These are phyloP conservation scores for Epinotia ramella DNA, from an alignment of 2,888 invertebrate genomes.

Conservation along the genomic window DNA sequence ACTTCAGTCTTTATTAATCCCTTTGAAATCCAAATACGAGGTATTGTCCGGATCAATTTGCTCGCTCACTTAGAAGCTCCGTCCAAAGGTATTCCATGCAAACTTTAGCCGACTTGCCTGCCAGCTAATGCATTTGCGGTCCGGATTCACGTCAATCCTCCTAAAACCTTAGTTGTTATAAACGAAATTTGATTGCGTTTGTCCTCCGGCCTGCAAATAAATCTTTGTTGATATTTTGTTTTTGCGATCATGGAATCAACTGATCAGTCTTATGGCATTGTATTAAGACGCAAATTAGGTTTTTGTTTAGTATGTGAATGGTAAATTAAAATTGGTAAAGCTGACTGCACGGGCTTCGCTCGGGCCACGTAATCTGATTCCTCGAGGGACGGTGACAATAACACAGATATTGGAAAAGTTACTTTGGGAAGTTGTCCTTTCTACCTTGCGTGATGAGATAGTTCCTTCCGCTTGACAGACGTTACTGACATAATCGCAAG, in stretches of 20 bases:
- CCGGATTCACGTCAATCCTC: not conserved
- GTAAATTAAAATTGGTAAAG: slow-evolving; percentile 11
- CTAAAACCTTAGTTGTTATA: slow-evolving; percentile 20
- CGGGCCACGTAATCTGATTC: slow-evolving; percentile 45
- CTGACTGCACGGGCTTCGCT: slow-evolving; percentile 39
- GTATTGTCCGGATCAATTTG: slow-evolving; percentile 40
- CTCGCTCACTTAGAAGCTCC: slow-evolving; percentile 45
- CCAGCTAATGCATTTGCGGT: slow-evolving; percentile 23
- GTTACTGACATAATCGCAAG: slow-evolving; percentile 29
- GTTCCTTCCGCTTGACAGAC: slow-evolving; percentile 39
- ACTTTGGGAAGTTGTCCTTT: slow-evolving; percentile 43
- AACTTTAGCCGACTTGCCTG: slow-evolving; percentile 44
- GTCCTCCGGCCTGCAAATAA: slow-evolving; percentile 26
- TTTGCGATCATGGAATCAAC: not conserved
- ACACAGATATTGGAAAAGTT: slow-evolving; percentile 47
- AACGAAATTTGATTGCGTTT: slow-evolving; percentile 27
- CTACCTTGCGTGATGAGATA: slow-evolving; percentile 40
- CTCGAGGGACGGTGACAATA: slow-evolving; percentile 45
- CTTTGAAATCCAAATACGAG: slow-evolving; percentile 32
- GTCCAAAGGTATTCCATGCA: slow-evolving; percentile 45
- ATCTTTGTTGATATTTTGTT: slow-evolving; percentile 28
- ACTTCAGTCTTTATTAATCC: slow-evolving; percentile 34
- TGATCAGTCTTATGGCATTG: not conserved
- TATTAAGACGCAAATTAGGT: slow-evolving; percentile 3
- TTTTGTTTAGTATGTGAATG: not conserved